Percentiles rank a stretch among this genome's conserved stretches.
phyloP scores from a whole-genome alignment of 1,140 invertebrate species.

The Capitella teleta region DNA sequence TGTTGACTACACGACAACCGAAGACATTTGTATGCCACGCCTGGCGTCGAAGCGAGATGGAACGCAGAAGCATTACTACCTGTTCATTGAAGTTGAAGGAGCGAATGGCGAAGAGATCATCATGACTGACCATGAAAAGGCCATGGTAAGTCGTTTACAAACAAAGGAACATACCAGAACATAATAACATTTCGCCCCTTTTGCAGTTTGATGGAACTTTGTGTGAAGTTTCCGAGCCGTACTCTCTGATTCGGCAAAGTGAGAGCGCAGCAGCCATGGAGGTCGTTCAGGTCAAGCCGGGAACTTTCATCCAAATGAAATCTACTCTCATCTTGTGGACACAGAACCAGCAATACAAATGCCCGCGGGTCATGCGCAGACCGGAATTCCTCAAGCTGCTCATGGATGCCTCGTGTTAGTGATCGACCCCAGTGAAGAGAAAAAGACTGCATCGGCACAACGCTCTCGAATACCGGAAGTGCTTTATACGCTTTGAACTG shows the following conservation, averaged over 20 bases:
- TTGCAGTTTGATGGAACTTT: constrained; percentile 9
- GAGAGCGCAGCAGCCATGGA: constrained; percentile 9
- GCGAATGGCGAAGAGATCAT: background rate
- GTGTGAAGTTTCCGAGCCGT: constrained; percentile 5
- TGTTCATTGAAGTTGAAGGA: constrained; percentile 4
- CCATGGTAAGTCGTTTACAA: background rate
- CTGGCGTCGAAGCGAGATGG: background rate
- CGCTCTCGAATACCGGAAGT: no score
- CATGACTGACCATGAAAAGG: background rate
- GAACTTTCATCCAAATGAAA: constrained; percentile 4
- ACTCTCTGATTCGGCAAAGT: constrained; percentile 2
- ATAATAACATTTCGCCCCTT: background rate
- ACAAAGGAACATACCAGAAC: background rate
- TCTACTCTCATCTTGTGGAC: background rate
- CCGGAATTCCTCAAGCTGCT: background rate
- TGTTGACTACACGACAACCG: constrained; percentile 10
- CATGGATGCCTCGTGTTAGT: no score
- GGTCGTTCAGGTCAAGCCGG: constrained; percentile 4
- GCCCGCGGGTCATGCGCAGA: constrained; percentile 1
- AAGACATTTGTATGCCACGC: constrained; percentile 6
- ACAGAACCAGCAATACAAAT: constrained; percentile 8
- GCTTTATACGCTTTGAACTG: no score
- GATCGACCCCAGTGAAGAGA: no score
- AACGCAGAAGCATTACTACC: background rate
- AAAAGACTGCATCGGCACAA: no score